Evolutionary conservation across 2,888 invertebrate genomes (phyloP).

Genomic region (Caenorhabditis sp.): DNA sequence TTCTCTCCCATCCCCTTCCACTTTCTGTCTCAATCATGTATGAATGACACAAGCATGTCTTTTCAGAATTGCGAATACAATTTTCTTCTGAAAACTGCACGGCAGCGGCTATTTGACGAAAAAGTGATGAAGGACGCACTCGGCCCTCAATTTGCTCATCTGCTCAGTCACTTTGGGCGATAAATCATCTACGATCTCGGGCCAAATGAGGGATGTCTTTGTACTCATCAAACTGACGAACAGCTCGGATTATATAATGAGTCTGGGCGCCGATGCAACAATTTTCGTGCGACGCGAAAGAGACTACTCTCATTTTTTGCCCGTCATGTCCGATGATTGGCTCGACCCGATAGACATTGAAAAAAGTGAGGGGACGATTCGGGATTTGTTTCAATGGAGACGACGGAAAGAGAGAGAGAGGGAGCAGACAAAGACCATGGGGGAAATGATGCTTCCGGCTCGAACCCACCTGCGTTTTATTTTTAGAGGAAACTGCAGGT

Average conservation of each 20-base stretch:
- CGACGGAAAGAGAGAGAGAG: too few relatives aligned
- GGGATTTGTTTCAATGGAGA: background rate
- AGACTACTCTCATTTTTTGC: background rate
- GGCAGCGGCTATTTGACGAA: slow-evolving; percentile 24
- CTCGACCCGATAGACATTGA: slow-evolving; percentile 10
- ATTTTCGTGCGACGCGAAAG: too few relatives aligned
- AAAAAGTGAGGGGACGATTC: slow-evolving; percentile 1
- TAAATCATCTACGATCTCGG: slow-evolving; percentile 35
- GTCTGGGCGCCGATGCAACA: slow-evolving; percentile 4
- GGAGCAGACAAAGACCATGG: slow-evolving; percentile 26
- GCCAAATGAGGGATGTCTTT: slow-evolving; percentile 30
- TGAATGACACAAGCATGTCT: slow-evolving; percentile 21
- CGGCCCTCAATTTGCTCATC: slow-evolving; percentile 15
- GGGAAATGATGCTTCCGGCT: slow-evolving; percentile 40
- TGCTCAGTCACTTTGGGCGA: slow-evolving; percentile 22
- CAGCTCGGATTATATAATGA: slow-evolving; percentile 38
- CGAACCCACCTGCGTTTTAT: slow-evolving; percentile 28
- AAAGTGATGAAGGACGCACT: slow-evolving; percentile 30
- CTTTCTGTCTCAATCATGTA: slow-evolving; percentile 10
- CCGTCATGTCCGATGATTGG: slow-evolving; percentile 9
- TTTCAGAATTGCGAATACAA: too few relatives aligned
- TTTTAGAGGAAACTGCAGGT: background rate
- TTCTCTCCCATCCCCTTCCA: too few relatives aligned
- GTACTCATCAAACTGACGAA: slow-evolving; percentile 51
- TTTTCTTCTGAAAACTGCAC: too few relatives aligned